Conservation (phyloP, 2,888 invertebrate species). For the Slavum lentiscoides region DNA sequence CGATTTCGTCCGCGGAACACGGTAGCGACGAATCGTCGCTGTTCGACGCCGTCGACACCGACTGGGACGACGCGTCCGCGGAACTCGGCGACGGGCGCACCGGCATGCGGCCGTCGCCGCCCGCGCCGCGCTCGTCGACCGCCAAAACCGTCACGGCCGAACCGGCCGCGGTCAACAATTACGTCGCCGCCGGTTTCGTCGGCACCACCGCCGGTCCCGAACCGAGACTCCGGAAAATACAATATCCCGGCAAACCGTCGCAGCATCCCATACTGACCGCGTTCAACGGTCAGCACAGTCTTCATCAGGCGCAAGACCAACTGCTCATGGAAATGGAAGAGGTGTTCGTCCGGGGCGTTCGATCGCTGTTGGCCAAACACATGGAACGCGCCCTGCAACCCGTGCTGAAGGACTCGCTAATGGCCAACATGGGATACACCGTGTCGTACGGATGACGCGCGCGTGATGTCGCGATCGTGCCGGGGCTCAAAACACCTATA, state of each 20-base stretch:
- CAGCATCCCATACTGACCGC: constrained; percentile 12
- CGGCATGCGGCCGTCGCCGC: background rate
- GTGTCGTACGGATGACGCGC: constrained; percentile 73
- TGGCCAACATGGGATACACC: constrained; percentile 86
- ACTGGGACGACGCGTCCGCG: background rate
- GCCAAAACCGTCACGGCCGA: background rate
- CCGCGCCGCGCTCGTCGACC: background rate
- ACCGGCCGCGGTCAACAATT: background rate
- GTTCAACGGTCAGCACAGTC: background rate
- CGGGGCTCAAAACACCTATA: too few relatives aligned
- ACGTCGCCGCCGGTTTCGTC: constrained; percentile 27
- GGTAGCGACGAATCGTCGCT: constrained; percentile 32
- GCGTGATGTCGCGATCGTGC: too few relatives aligned
- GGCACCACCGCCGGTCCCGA: constrained; percentile 3
- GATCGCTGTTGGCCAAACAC: constrained; percentile 75
- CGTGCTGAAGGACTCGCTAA: constrained; percentile 81
- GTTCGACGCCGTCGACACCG: constrained; percentile 5
- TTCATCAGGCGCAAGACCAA: constrained; percentile 24
- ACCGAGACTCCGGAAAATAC: constrained; percentile 29
- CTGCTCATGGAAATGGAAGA: constrained; percentile 73
- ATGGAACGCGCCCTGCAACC: constrained; percentile 83
- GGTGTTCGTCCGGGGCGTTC: constrained; percentile 80
- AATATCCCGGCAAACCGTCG: constrained; percentile 14
- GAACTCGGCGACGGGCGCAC: background rate
- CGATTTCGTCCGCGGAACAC: constrained; percentile 36